A percentile compares a stretch with the other conserved stretches of the same genome.
Conservation (phyloP, 2,888 invertebrate genomes). For the Eudemis profundana region DNA sequence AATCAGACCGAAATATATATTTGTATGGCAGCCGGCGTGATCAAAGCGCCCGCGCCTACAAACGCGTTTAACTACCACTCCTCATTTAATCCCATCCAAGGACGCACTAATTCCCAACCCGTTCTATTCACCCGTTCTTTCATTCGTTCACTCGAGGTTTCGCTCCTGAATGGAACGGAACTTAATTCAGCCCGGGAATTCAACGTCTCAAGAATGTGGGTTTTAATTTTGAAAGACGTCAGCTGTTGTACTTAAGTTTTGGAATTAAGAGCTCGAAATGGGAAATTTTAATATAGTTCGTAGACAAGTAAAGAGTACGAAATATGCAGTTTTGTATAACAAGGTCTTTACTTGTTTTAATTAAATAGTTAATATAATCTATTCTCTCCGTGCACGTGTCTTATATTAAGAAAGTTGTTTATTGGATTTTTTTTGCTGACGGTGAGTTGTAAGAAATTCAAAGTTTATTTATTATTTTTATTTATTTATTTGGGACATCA, state of each 20-base stretch:
- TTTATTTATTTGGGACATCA: no score
- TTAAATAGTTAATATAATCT: no score
- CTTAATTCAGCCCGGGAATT: conserved; percentile 32
- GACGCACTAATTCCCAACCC: conserved; percentile 38
- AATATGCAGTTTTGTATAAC: neutral
- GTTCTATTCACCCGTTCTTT: conserved; percentile 42
- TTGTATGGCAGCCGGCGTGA: conserved; percentile 4
- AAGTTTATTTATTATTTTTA: no score
- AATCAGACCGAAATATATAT: no score
- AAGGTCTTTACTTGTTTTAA: neutral
- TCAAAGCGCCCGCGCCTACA: conserved; percentile 6
- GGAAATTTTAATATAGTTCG: conserved; percentile 21
- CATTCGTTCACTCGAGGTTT: conserved; percentile 32
- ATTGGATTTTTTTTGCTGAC: no score
- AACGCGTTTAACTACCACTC: conserved; percentile 37
- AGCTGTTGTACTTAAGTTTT: conserved; percentile 26
- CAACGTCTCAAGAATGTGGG: conserved; percentile 24
- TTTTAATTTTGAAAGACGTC: conserved; percentile 28
- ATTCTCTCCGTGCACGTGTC: no score
- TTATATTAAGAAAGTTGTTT: no score
- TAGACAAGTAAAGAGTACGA: neutral
- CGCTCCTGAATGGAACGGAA: conserved; percentile 31
- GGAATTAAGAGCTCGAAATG: conserved; percentile 4
- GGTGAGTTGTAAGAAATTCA: no score
- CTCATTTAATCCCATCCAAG: conserved; percentile 41